Conservation (phyloP, 2,113 vertebrate species). For the Coryphaenoides rupestris region DNA sequence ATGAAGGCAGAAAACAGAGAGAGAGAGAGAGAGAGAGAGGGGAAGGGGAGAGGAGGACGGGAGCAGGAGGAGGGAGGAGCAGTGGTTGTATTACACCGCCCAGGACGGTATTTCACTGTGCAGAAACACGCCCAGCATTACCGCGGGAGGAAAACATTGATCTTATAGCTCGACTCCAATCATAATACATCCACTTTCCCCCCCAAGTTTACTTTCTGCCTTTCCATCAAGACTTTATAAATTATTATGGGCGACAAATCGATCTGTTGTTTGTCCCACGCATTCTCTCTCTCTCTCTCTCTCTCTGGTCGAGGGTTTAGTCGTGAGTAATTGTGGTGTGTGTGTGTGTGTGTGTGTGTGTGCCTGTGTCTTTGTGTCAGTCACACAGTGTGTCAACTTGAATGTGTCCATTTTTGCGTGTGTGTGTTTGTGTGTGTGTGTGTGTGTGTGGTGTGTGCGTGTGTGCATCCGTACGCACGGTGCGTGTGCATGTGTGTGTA, state of each 20-base stretch:
- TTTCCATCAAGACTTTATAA: constrained; percentile 67
- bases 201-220: constrained; percentile 64
- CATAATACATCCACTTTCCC: constrained; percentile 63
- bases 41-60: not conserved
- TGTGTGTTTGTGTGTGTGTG: too few species aligned
- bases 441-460: not conserved
- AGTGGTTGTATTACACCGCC: constrained; percentile 6
- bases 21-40: not conserved
- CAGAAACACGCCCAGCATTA: constrained; percentile 63
- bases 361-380: not conserved
- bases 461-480: constrained; percentile 1
- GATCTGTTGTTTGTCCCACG: constrained; percentile 42
- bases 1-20: constrained; percentile 19
- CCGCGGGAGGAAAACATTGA: constrained; percentile 58
- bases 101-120: constrained; percentile 62
- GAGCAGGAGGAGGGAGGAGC: constrained; percentile 36
- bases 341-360: too few species aligned
- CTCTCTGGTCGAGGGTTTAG: constrained; percentile 25
- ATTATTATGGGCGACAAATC: constrained; percentile 63
- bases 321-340: constrained; percentile 14
- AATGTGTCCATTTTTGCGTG: too few species aligned
- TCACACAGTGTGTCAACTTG: not conserved
- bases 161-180: constrained; percentile 48
- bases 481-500: constrained; percentile 1
- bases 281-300: not conserved